Evolutionary conservation across 2,888 invertebrate species (phyloP).

Genomic region (Sicus ferrugineus): DNA sequence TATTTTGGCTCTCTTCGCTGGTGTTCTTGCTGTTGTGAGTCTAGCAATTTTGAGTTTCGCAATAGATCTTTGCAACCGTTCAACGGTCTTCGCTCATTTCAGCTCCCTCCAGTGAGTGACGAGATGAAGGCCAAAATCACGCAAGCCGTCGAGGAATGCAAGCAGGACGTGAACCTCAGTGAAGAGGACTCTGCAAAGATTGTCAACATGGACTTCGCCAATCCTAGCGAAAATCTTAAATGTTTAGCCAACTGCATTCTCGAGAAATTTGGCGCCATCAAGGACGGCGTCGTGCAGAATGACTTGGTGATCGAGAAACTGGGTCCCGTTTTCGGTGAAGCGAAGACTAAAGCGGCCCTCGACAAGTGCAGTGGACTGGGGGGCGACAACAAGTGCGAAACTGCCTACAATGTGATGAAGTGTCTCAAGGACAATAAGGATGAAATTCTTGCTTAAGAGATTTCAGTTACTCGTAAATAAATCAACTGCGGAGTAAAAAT

Average conservation of each 20-base stretch:
- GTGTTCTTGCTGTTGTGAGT: not conserved
- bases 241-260: slow-evolving; percentile 60
- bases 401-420: slow-evolving; percentile 48
- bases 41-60: not conserved
- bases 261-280: slow-evolving; percentile 52
- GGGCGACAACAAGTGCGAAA: slow-evolving; percentile 53
- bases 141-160: slow-evolving; percentile 46
- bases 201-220: slow-evolving; percentile 47
- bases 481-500: not conserved
- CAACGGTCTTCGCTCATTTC: not conserved
- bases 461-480: not conserved
- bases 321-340: slow-evolving; percentile 45
- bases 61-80: not conserved
- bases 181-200: slow-evolving; percentile 47
- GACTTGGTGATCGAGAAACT: slow-evolving; percentile 46
- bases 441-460: not conserved
- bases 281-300: slow-evolving; percentile 50
- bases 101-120: slow-evolving; percentile 42
- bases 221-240: slow-evolving; percentile 47
- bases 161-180: slow-evolving; percentile 45
- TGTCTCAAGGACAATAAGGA: slow-evolving; percentile 41
- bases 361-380: slow-evolving; percentile 47
- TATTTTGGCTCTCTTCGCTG: not conserved
- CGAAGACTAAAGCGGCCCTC: slow-evolving; percentile 36
- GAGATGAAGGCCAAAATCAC: slow-evolving; percentile 53